Evolutionary conservation across 2,888 invertebrate species (phyloP), one percentile per base, ranked within the genome.

Genomic region (Morpho helenor): DNA sequence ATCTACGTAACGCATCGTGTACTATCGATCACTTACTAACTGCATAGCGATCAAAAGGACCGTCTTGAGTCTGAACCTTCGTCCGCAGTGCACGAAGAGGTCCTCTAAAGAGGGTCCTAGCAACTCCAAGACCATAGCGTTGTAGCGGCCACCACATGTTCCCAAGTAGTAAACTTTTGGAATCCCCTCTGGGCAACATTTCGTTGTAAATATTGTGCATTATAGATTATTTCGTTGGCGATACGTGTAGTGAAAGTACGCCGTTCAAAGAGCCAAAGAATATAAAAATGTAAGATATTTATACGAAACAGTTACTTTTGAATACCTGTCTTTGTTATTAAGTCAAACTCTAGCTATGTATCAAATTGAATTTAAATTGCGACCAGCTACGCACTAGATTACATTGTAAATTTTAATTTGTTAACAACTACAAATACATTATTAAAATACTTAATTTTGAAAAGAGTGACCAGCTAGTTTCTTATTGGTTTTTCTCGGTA

Each of bases 141-240:
- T 99, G 94, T 98, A 99, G 77, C 90, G 89, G 92, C 99, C 99
- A 81, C 99, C 99, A 93, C 99, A 99, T 73, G 99, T 99, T 71
- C 99, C 99, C 93, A 99, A 98, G 93, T 99, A 99, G 93, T 96
- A 99, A 75, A 99, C 98, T 93, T 99, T 98, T 77, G 99, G 99
- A 87, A 99, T 93, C 82, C 99, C 99, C 93, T 99, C 99, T 97
- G 91, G 87, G 88, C 74, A 80, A 82, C 81, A 66, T 66, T 68
- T 68, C 66, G 53, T 63, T 79, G 42, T 62, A 46, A 53, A 44
- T 56, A 59, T 22, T 22, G 43, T 43, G 43, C 6, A 43, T n/a
- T 43, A 9, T 6, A 43, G n/a, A 8, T 43, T n/a, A 43, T 7
- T 43, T 43, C 43, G 7, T 8, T 43, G n/a, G 3, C 43, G 8